Conservation (phyloP, 2,113 vertebrate species). For the Amphiprion ocellaris region DNA sequence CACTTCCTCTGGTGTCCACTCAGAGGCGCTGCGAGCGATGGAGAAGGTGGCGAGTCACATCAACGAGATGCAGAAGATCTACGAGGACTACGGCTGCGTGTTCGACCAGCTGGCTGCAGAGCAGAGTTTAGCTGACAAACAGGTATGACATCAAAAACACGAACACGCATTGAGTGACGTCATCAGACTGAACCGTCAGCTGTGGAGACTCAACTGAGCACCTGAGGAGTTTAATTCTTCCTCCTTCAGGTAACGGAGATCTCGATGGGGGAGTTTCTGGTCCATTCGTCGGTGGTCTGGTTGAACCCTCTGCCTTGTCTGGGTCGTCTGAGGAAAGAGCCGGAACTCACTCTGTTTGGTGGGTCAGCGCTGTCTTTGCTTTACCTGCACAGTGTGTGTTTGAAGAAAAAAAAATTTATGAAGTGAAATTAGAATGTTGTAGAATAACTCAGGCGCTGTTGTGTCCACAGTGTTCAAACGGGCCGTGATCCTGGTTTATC, state of each 20-base stretch:
- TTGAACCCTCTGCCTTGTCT: slow-evolving; percentile 91
- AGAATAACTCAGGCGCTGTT: not conserved
- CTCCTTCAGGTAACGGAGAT: slow-evolving; percentile 91
- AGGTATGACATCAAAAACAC: slow-evolving; percentile 80
- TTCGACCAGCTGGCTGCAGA: slow-evolving; percentile 95
- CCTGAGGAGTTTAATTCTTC: not conserved
- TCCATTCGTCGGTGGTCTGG: slow-evolving; percentile 92
- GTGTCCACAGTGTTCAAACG: slow-evolving; percentile 91
- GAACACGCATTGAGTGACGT: not conserved
- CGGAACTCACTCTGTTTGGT: slow-evolving; percentile 94
- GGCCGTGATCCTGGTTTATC: slow-evolving; percentile 93
- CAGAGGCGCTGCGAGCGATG: slow-evolving; percentile 96
- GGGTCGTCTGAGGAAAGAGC: slow-evolving; percentile 91
- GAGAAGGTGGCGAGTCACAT: slow-evolving; percentile 97
- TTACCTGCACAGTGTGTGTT: not conserved
- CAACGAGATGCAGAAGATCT: slow-evolving; percentile 99
- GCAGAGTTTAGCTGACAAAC: slow-evolving; percentile 89
- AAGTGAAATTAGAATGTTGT: not conserved
- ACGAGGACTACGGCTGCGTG: slow-evolving; percentile 94
- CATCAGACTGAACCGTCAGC: too few relatives aligned
- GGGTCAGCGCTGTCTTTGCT: slow-evolving; percentile 41
- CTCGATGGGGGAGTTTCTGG: slow-evolving; percentile 96
- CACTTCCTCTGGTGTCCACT: slow-evolving; percentile 58
- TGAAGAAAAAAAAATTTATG: too few relatives aligned
- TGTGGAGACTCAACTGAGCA: too few relatives aligned